These are phyloP conservation scores for Hartigia nigra DNA, from an alignment of 2,888 invertebrate genomes.

Conservation along the genomic window DNA sequence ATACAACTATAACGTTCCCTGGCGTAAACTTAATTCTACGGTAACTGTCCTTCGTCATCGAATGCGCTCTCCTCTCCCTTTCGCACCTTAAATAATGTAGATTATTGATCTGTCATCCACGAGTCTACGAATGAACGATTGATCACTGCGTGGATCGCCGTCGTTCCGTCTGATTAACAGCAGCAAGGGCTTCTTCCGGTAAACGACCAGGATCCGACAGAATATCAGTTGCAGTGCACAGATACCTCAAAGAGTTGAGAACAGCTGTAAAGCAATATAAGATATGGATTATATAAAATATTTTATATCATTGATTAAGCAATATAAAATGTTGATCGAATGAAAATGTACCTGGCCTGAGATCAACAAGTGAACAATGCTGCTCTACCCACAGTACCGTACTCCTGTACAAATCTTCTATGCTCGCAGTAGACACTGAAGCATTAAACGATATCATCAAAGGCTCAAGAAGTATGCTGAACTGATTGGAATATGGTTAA, in stretches of 20 bases:
- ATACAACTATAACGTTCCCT: constrained; percentile 5
- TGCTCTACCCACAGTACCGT: constrained; percentile 96
- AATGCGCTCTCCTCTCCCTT: constrained; percentile 5
- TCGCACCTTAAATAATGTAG: not conserved
- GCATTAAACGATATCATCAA: constrained; percentile 91
- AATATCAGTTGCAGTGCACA: constrained; percentile 94
- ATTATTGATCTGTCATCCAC: not conserved
- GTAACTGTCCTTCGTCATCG: constrained; percentile 37
- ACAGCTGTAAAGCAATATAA: constrained; percentile 75
- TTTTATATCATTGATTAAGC: too few relatives aligned
- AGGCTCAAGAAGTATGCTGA: constrained; percentile 91
- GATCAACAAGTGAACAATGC: constrained; percentile 93
- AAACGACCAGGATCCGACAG: constrained; percentile 88
- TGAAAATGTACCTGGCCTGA: constrained; percentile 83
- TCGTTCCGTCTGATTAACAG: constrained; percentile 68
- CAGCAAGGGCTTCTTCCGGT: constrained; percentile 89
- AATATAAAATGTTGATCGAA: not conserved
- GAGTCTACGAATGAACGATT: constrained; percentile 19
- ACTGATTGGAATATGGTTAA: constrained; percentile 71
- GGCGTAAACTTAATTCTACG: constrained; percentile 34
- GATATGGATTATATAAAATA: not conserved
- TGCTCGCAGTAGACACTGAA: constrained; percentile 90
- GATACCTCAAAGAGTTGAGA: constrained; percentile 87
- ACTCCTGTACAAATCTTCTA: constrained; percentile 91
- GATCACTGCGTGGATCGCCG: constrained; percentile 53